Evolutionary conservation across 53 echinoderm and acorn worm species (phyloP).

Genomic region (Patiria pectinifera): DNA sequence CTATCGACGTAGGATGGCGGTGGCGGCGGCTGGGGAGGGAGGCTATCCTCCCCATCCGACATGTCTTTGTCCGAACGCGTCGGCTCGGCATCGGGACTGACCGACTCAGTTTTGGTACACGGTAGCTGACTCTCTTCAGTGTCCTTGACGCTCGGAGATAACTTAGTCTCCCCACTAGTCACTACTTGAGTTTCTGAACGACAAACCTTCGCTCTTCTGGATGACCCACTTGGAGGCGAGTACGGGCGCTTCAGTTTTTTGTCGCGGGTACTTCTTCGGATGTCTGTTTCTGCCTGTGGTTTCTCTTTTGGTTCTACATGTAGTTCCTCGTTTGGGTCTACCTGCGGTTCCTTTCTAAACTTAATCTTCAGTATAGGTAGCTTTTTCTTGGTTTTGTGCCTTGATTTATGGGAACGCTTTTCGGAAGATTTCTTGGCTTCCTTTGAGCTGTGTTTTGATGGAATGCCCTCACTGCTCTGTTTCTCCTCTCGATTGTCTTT

Average conservation of each 20-base stretch:
- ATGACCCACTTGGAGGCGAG: background rate
- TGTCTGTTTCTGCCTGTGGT: background rate
- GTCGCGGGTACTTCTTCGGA: conserved; percentile 18
- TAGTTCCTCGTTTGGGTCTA: background rate
- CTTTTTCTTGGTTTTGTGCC: background rate
- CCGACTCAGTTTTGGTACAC: background rate
- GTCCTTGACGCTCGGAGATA: background rate
- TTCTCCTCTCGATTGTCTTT: background rate
- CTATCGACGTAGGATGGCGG: background rate
- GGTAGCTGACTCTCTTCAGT: background rate
- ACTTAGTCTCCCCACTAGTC: background rate
- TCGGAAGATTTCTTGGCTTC: background rate
- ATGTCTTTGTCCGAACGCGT: background rate
- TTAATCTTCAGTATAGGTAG: background rate
- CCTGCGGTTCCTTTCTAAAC: background rate
- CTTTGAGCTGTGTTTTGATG: background rate
- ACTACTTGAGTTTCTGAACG: background rate
- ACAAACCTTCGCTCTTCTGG: background rate
- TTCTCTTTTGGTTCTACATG: background rate
- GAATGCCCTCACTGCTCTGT: background rate
- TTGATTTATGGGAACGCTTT: background rate
- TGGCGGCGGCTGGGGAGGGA: conserved; percentile 9
- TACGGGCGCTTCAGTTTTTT: conserved; percentile 28
- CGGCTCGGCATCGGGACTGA: background rate
- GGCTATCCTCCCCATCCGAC: background rate